Percentiles rank a stretch among this genome's conserved stretches.
Conservation (phyloP, 37 sponge, comb jelly and placozoan genomes). For the Mnemiopsis leidyi region DNA sequence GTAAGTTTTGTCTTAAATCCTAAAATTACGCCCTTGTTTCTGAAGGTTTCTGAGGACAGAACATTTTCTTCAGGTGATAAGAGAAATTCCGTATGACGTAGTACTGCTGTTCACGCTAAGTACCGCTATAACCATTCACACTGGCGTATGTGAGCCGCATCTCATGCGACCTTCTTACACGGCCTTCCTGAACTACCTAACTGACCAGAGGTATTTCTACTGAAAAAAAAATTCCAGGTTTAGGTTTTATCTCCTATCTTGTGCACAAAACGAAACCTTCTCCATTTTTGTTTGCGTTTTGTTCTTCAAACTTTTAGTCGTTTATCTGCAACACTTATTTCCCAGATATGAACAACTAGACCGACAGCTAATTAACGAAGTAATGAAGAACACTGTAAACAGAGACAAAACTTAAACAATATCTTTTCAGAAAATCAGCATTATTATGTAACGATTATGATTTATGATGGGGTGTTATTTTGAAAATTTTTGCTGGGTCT, state of each 20-base stretch:
- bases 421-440: neutral
- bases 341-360: neutral
- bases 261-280: no score
- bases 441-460: neutral
- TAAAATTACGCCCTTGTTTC: no score
- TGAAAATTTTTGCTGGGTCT: neutral
- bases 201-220: neutral
- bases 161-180: slow-evolving; percentile 29
- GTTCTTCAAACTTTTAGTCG: neutral
- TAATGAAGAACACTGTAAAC: neutral
- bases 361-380: neutral
- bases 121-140: slow-evolving; percentile 28
- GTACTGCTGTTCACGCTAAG: neutral
- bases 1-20: no score
- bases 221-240: no score
- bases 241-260: no score
- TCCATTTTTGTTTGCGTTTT: no score
- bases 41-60: no score
- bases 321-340: neutral
- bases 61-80: neutral
- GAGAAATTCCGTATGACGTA: neutral
- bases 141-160: slow-evolving; percentile 6
- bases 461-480: neutral
- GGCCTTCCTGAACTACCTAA: slow-evolving; percentile 5
- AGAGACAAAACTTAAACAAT: neutral